Evolutionary conservation across 2,888 invertebrate genomes (phyloP), one percentile per base, ranked within the genome.

Genomic region (Proisotoma minuta): DNA sequence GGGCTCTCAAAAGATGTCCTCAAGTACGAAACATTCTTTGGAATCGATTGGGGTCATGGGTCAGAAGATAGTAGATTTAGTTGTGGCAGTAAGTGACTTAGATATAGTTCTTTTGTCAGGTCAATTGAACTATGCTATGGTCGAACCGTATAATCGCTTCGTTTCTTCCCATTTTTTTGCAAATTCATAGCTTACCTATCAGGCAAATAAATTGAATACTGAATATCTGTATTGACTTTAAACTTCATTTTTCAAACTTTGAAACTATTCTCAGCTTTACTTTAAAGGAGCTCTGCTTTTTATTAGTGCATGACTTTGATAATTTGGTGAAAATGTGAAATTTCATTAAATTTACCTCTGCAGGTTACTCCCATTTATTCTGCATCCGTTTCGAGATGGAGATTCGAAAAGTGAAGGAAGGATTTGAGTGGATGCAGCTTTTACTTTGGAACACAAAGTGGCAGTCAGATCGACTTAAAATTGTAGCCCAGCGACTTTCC

Each of bases 1-100:
- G 82, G 87, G 74, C 82, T 91, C 22, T 87, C 89, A 75, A 82
- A 84, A 60, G 87, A 92, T 72, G 88, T 89, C 0, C 83, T 90
- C 26, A 78, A 80, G 24, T 82, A 83, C 63, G 77, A 76, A 18
- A 81, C 84, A 5, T 78, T 82, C 47, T 78, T 91, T 18, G 91
- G 91, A 0, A 78, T 87, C 27, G 82, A 82, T 15, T 60, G 60
- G 65, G 62, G 60, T 22, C 22, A 52, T 20, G 8, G 18, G 12
- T 26, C 28, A 5, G 77, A 78, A 4, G 67, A 72, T 1, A 74
- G 76, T 0, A 77, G 84, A 70, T 91, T 91, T 78, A 79, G 82
- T 18, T 86, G 87, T 69, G 90, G 90, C 12, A 79, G 80, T 34
- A 8, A 10, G 34, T 34, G 34, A 34, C 8, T 15, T n/a, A n/a